A percentile compares a stretch with the other conserved stretches of the same genome.
These are phyloP conservation scores for Pseudomyrmex cubaensis DNA, from an alignment of 1,140 invertebrate genomes.

Conservation along the genomic window DNA sequence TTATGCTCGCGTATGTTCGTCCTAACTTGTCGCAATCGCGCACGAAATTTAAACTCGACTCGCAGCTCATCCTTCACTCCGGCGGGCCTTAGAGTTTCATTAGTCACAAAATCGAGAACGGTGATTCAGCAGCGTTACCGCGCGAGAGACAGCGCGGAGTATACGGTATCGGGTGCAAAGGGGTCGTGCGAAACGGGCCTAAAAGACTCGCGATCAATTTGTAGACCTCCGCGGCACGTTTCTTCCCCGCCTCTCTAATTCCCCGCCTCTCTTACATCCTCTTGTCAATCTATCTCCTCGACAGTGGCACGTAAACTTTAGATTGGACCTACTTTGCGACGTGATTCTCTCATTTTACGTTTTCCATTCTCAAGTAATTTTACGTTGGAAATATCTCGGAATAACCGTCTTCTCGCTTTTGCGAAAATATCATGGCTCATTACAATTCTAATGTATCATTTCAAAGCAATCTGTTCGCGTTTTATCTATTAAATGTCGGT, in stretches of 20 bases:
- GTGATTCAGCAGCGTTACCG: constrained; percentile 67
- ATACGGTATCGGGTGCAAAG: constrained; percentile 74
- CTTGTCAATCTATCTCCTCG: constrained; percentile 49
- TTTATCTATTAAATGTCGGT: not conserved
- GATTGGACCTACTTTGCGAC: constrained; percentile 21
- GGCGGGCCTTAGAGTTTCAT: constrained; percentile 62
- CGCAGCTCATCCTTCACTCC: constrained; percentile 46
- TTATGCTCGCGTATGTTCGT: not conserved
- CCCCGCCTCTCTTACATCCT: constrained; percentile 14
- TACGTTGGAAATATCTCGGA: not conserved
- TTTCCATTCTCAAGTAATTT: not conserved
- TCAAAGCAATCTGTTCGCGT: not conserved
- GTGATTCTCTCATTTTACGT: not conserved
- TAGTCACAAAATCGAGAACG: constrained; percentile 65
- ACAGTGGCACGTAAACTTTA: constrained; percentile 28
- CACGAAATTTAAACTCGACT: constrained; percentile 48
- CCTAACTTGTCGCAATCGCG: constrained; percentile 42
- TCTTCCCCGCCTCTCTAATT: constrained; percentile 27
- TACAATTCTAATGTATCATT: not conserved
- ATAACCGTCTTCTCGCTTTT: not conserved
- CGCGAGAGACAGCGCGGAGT: constrained; percentile 56
- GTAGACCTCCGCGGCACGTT: constrained; percentile 44
- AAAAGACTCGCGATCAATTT: constrained; percentile 68
- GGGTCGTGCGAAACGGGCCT: constrained; percentile 71
- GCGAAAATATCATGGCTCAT: not conserved